A percentile compares a stretch with the other conserved stretches of the same genome.
phyloP scores from a whole-genome alignment of 2,113 vertebrate species.

The Amazona guildingii region DNA sequence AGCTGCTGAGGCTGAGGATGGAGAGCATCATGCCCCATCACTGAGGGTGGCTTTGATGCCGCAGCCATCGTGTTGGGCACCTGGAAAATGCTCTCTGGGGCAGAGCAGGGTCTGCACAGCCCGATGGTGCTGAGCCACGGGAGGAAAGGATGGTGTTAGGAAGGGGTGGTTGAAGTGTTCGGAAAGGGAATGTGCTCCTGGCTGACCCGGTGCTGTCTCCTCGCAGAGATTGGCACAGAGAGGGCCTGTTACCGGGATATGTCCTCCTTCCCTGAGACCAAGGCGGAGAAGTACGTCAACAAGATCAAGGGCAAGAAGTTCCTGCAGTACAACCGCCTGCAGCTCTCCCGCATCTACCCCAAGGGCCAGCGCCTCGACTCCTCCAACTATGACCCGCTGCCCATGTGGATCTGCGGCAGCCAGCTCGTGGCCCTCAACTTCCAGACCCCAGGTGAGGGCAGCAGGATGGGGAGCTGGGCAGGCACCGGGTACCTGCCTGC shows the following conservation, averaged over 20 bases:
- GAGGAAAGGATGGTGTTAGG: background rate
- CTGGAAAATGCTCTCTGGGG: fast-evolving
- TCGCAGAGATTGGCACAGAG: constrained; percentile 92
- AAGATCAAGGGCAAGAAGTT: constrained; percentile 97
- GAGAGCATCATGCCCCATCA: fast-evolving
- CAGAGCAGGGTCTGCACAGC: background rate
- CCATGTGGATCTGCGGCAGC: constrained; percentile 99
- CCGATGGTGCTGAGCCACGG: background rate
- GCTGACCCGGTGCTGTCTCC: background rate
- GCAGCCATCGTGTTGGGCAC: background rate
- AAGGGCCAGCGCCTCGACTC: constrained; percentile 97
- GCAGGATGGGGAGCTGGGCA: background rate
- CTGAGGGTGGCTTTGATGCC: fast-evolving
- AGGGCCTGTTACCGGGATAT: constrained; percentile 96
- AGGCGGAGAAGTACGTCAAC: constrained; percentile 96
- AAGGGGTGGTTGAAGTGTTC: background rate
- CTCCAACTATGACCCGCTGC: constrained; percentile 96
- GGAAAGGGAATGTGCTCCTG: background rate
- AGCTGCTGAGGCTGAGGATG: background rate
- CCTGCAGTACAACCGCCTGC: constrained; percentile 96
- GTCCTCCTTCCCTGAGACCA: constrained; percentile 98
- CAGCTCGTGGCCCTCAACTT: constrained; percentile 98
- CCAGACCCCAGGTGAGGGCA: constrained; percentile 90
- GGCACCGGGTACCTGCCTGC: background rate
- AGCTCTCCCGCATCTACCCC: constrained; percentile 97